Evolutionary conservation across 2,888 invertebrate species (phyloP), one percentile per base, ranked within the genome.

Genomic region (Thera britannica): DNA sequence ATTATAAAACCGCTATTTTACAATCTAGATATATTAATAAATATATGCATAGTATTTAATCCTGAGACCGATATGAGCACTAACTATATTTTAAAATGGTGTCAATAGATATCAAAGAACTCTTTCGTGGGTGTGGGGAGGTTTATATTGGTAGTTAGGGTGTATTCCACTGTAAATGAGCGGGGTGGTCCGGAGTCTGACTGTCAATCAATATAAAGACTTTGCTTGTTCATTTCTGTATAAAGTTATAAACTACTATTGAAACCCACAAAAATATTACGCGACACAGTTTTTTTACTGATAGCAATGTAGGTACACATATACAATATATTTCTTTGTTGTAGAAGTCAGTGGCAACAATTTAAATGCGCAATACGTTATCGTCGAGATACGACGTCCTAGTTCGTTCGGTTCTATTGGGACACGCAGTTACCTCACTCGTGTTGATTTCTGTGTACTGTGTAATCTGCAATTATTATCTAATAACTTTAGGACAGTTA

Each of bases 311-410:
- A 46, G 44, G 44, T 46, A 9, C 44, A 46, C 44, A 9, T 2
- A 46, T 2, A 46, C 34, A 51, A 51, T 23, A n/a, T 59, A 49
- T 38, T 49, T 7, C 12, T 48, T 65, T n/a, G 34, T 38, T 9
- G 54, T 38, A 48, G 11, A 41, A 34, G 48, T 34, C 11, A 54
- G 54, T 54, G 36, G 46, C 44, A 36, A 38, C 62, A 56, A 63
- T 63, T 63, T 57, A 63, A 38, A 63, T 58, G 58, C 65, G 65
- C 65, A 65, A 48, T 59, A 59, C 58, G 48, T 65, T 65, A 65
- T 65, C 65, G 58, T 38, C 2, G 55, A 63, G 62, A 63, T 57
- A 63, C 59, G 9, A n/a, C 55, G 65, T 54, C 65, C 65, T 55
- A 65, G 52, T 65, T 65, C n/a, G 61, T 11, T 49, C 23, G 51